phyloP scores from a whole-genome alignment of 2,113 vertebrate species.

The Cebus imitator region DNA sequence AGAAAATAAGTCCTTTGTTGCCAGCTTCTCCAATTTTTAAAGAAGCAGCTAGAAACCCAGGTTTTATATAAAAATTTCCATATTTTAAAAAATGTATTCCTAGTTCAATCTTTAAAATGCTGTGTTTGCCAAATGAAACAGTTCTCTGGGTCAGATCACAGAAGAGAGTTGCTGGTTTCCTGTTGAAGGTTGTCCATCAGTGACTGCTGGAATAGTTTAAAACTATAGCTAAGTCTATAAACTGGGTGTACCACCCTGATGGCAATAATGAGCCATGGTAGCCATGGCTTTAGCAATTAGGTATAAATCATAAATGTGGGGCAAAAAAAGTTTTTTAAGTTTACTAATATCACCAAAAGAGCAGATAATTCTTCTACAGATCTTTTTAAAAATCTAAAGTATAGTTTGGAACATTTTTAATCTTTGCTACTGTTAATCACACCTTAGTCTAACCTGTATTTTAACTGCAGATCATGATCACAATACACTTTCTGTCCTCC shows the following conservation, averaged over 20 bases:
- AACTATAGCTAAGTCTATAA: not conserved
- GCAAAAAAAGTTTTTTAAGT: not conserved
- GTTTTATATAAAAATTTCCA: not conserved
- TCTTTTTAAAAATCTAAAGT: not conserved
- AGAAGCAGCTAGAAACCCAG: not conserved
- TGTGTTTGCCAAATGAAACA: not conserved
- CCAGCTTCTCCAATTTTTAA: not conserved
- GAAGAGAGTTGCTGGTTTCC: not conserved
- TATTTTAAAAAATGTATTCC: not conserved
- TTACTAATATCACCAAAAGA: slow-evolving; percentile 13
- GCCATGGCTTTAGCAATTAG: not conserved
- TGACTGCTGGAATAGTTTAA: not conserved
- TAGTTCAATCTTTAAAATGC: slow-evolving; percentile 22
- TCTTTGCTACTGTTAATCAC: not conserved
- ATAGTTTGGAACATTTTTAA: not conserved
- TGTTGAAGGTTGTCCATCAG: not conserved
- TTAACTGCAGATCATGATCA: slow-evolving; percentile 10
- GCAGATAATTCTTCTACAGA: not conserved
- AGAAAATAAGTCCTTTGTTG: not conserved
- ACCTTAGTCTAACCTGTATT: not conserved
- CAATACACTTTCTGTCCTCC: not conserved
- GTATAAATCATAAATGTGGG: not conserved
- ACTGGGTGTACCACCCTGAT: accelerated
- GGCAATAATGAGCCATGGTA: not conserved
- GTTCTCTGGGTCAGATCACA: not conserved